These are phyloP conservation scores for Lethocerus indicus DNA, from an alignment of 1,140 invertebrate species.

Conservation along the genomic window DNA sequence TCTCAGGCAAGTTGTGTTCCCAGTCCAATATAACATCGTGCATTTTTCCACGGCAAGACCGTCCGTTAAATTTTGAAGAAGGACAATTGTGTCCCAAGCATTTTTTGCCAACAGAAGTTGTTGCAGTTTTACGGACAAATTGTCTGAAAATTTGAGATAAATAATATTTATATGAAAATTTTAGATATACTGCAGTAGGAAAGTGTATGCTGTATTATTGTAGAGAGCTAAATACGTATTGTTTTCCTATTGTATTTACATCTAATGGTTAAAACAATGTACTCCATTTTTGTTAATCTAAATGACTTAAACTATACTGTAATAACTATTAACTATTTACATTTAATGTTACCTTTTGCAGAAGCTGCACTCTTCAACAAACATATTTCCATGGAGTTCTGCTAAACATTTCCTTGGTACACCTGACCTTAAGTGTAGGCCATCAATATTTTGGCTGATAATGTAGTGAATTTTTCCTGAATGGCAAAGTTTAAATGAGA, in stretches of 20 bases:
- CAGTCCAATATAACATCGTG: constrained; percentile 95
- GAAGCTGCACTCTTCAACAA: constrained; percentile 80
- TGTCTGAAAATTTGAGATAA: constrained; percentile 53
- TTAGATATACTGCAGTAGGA: too few species aligned
- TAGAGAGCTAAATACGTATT: too few species aligned
- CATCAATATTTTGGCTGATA: constrained; percentile 96
- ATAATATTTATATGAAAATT: too few species aligned
- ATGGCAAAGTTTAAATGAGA: too few species aligned
- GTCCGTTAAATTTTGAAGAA: constrained; percentile 33
- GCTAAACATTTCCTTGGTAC: constrained; percentile 60
- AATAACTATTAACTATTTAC: not conserved
- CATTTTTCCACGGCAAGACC: constrained; percentile 69
- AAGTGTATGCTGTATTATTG: too few species aligned
- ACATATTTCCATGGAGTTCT: constrained; percentile 98
- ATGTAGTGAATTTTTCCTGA: constrained; percentile 57
- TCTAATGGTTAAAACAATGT: too few species aligned
- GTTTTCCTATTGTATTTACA: too few species aligned
- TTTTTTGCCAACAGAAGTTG: constrained; percentile 83
- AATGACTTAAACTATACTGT: not conserved
- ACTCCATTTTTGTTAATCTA: too few species aligned
- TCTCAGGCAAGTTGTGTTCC: constrained; percentile 86
- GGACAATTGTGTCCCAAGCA: constrained; percentile 59
- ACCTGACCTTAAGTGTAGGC: constrained; percentile 83
- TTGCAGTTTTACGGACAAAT: constrained; percentile 63
- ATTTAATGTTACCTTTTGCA: constrained; percentile 52